Percentiles rank a stretch among this genome's conserved stretches.
Evolutionary conservation across 2,888 invertebrate genomes (phyloP).

Genomic region (Aelia acuminata): DNA sequence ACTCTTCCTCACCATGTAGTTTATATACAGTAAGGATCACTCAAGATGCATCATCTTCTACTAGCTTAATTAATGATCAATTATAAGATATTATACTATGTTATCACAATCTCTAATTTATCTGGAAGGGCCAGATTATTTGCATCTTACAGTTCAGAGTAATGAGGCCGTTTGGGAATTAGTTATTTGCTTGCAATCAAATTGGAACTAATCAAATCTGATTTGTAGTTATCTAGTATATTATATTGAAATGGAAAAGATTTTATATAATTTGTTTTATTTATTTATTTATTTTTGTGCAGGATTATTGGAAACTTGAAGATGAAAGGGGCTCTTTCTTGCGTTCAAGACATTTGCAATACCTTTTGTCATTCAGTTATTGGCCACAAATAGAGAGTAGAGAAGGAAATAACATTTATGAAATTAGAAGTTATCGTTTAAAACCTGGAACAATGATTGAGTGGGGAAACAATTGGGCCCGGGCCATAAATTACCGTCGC

Average conservation of each 20-base stretch:
- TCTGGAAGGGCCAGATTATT: too few species aligned
- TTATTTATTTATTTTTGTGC: conserved; percentile 65
- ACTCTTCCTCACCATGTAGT: too few species aligned
- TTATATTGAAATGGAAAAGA: neutral
- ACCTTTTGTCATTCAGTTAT: conserved; percentile 95
- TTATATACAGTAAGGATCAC: too few species aligned
- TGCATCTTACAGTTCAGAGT: too few species aligned
- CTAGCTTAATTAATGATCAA: too few species aligned
- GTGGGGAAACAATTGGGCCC: conserved; percentile 99
- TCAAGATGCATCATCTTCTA: too few species aligned
- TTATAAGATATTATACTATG: too few species aligned
- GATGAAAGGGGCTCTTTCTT: conserved; percentile 84
- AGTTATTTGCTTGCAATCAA: too few species aligned
- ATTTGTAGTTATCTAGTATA: neutral
- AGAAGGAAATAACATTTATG: conserved; percentile 87
- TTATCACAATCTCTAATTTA: too few species aligned
- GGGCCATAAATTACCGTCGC: conserved; percentile 91
- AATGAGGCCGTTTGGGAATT: too few species aligned
- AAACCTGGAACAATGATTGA: conserved; percentile 99
- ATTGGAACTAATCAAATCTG: too few species aligned
- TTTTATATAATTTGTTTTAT: conserved; percentile 21
- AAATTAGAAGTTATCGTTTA: conserved; percentile 91
- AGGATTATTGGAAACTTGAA: conserved; percentile 82
- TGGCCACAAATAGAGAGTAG: conserved; percentile 90
- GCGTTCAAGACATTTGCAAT: conserved; percentile 91